phyloP scores from a whole-genome alignment of 2,113 vertebrate genomes.

The Empidonax alnorum region DNA sequence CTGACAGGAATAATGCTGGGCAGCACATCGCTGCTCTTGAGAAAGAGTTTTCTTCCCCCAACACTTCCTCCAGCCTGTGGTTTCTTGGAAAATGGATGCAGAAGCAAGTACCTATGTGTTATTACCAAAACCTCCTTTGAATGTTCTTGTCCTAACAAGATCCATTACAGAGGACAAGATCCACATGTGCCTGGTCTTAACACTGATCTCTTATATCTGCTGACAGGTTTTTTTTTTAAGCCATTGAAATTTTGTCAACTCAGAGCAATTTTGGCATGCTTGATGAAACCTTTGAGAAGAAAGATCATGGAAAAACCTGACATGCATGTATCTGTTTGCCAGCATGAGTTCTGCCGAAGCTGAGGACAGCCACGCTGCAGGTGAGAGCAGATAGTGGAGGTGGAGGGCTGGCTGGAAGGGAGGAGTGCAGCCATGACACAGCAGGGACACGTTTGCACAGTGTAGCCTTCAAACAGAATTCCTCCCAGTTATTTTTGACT shows the following conservation, averaged over 20 bases:
- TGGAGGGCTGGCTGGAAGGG: accelerated
- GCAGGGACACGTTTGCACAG: background rate
- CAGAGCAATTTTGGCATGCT: background rate
- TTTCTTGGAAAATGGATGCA: background rate
- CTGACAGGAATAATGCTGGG: background rate
- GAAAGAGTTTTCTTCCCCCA: background rate
- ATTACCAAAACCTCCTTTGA: background rate
- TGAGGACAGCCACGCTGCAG: background rate
- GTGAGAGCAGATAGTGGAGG: background rate
- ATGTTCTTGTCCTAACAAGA: background rate
- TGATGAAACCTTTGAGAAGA: background rate
- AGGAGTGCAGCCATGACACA: background rate
- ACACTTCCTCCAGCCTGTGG: background rate
- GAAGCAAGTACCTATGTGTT: background rate
- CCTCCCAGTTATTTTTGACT: background rate
- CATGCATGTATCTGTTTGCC: background rate
- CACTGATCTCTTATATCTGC: background rate
- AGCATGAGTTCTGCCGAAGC: background rate
- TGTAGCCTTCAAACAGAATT: background rate
- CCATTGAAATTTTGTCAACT: background rate
- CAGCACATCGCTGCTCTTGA: accelerated
- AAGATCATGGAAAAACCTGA: background rate
- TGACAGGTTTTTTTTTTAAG: accelerated
- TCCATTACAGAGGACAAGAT: background rate
- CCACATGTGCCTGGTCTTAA: accelerated